Conservation (phyloP, 2,888 invertebrate species). For the Leptopilina myrica region DNA sequence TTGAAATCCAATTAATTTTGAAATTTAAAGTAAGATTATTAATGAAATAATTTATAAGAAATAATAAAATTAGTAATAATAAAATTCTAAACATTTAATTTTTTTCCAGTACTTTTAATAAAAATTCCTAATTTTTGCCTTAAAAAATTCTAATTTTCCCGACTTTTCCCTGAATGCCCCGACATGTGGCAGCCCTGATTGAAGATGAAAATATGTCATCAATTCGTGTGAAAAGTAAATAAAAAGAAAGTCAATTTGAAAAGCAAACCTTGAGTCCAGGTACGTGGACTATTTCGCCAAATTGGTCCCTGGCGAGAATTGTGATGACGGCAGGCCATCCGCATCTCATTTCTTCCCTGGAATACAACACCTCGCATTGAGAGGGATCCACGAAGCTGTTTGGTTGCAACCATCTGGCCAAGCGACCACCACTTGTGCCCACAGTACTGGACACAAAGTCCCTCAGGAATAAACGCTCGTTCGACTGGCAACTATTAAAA, state of each 20-base stretch:
- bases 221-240: neutral
- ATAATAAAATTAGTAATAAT: too few relatives aligned
- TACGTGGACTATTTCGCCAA: constrained; percentile 91
- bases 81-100: too few relatives aligned
- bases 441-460: constrained; percentile 94
- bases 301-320: constrained; percentile 92
- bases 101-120: too few relatives aligned
- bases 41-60: too few relatives aligned
- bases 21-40: too few relatives aligned
- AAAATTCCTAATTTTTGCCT: too few relatives aligned
- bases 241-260: constrained; percentile 14
- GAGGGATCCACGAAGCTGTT: constrained; percentile 93
- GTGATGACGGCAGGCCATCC: constrained; percentile 92
- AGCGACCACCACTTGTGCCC: constrained; percentile 91
- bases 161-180: too few relatives aligned
- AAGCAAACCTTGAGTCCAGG: constrained; percentile 87
- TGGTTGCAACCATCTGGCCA: constrained; percentile 97
- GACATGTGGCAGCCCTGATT: too few relatives aligned
- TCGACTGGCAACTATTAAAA: constrained; percentile 86
- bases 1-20: too few relatives aligned
- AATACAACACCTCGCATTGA: constrained; percentile 90
- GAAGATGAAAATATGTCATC: too few relatives aligned
- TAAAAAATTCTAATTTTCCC: too few relatives aligned
- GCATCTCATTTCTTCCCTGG: constrained; percentile 84
- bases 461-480: constrained; percentile 93